Base-by-base conservation (phyloP, 2,888 invertebrate species). In the Mesopsocus fuscifrons region DNA sequence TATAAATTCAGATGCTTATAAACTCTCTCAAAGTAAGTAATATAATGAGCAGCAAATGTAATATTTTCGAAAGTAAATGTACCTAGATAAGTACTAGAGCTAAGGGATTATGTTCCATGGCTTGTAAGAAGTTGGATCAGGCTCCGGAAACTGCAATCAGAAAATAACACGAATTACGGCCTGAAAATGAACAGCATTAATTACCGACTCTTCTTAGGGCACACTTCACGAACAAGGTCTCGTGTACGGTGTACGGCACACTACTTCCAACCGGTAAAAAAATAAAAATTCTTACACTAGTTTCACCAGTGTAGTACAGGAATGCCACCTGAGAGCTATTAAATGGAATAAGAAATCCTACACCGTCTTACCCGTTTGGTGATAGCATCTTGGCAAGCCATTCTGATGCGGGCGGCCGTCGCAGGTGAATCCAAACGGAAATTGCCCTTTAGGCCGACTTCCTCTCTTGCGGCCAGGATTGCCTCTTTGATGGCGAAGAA, bases 401-500 rank as follows among this genome's bases (percentile, higher is more conserved):
- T 78, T 41, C 94, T 72, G 52, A 95, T 88, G 46, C 78, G 71
- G 18, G 85, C 87, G 0, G 85, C 71, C 0, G 92, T 92, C 1
- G 91, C 88, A 3, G 94, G 95, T 3, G 87, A 72, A 54, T 85
- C 74, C 1, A 88, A 58, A 30, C 63, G 58, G 57, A 85, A 87
- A 17, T 68, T 59, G 1, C 58, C 57, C 3, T 61, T 55, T 3
- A 71, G 62, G 1, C 78, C 79, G 22, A 72, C 70, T 46, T 88
- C 83, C 13, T 59, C 57, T 17, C 94, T 68, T 1, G 87, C 85
- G 0, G 82, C 75, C 50, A 69, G 66, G 43, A 95, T 76, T 1
- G 94, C 94, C 53, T 81, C 78, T 57, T 80, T 82, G 47, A 92
- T 85, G 0, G 94, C 94, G 56, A 88, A 92, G 60, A 84, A 84